Evolutionary conservation across 2,888 invertebrate species (phyloP).

Genomic region (Scrobipalpa costella): DNA sequence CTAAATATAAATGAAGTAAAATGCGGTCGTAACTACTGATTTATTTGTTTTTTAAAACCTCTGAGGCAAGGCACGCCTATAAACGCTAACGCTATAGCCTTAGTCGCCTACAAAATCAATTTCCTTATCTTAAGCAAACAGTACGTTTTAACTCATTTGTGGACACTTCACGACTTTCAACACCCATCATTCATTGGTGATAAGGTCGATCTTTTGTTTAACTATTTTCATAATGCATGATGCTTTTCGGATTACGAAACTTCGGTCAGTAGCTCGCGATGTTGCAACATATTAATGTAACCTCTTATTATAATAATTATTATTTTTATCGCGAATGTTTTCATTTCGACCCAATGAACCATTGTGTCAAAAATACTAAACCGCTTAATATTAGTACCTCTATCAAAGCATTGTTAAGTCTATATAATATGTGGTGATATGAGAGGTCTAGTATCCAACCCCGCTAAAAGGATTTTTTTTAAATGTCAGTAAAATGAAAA

Average conservation of each 20-base stretch:
- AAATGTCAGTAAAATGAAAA: too few species aligned
- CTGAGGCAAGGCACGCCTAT: not conserved
- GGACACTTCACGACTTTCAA: constrained; percentile 50
- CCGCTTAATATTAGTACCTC: too few species aligned
- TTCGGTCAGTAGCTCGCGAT: constrained; percentile 16
- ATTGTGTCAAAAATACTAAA: too few species aligned
- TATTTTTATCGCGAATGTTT: too few species aligned
- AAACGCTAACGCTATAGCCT: constrained; percentile 25
- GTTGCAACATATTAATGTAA: not conserved
- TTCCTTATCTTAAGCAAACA: constrained; percentile 60
- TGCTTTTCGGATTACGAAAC: constrained; percentile 33
- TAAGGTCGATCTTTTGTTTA: constrained; percentile 53
- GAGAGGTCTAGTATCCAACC: too few species aligned
- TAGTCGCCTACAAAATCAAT: constrained; percentile 34
- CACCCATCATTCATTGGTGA: constrained; percentile 47
- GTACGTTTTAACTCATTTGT: constrained; percentile 55
- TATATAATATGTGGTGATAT: too few species aligned
- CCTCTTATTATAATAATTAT: too few species aligned
- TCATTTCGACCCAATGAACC: too few species aligned
- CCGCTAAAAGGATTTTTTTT: too few species aligned
- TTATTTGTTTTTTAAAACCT: not conserved
- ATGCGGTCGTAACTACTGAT: too few species aligned
- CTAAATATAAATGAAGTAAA: too few species aligned
- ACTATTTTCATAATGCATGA: constrained; percentile 34
- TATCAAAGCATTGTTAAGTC: too few species aligned